Conservation (phyloP, 2,113 vertebrate species). For the Herpailurus yagouaroundi region DNA sequence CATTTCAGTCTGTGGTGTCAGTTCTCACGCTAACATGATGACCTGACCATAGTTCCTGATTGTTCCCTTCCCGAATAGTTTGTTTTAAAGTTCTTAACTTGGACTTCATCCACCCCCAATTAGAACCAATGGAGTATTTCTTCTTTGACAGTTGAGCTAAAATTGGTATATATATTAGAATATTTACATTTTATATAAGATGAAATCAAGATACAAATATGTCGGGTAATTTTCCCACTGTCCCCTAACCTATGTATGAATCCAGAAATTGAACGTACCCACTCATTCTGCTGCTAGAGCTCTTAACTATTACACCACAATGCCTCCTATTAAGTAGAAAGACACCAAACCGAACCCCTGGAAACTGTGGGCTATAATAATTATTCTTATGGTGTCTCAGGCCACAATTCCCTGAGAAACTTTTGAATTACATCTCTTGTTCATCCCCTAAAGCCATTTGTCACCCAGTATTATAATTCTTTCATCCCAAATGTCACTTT, state of each 20-base stretch:
- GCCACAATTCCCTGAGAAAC: background rate
- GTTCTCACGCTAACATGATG: background rate
- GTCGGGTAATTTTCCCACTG: background rate
- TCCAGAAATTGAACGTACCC: background rate
- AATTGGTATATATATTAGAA: background rate
- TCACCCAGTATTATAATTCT: background rate
- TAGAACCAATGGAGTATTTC: background rate
- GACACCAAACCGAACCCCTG: background rate
- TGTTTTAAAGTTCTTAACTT: background rate
- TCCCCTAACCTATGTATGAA: background rate
- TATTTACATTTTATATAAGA: background rate
- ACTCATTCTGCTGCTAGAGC: background rate
- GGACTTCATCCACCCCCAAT: background rate
- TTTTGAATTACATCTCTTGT: background rate
- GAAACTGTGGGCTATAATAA: background rate
- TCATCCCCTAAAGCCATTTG: background rate
- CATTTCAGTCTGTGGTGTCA: background rate
- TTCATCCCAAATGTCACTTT: background rate
- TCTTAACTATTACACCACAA: background rate
- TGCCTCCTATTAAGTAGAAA: background rate
- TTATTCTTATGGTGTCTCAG: background rate
- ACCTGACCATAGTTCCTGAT: background rate
- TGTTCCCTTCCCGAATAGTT: background rate
- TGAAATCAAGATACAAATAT: background rate
- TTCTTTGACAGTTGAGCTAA: background rate